phyloP scores from a whole-genome alignment of 2,888 invertebrate genomes.

The Stenolophus ochropezus region DNA sequence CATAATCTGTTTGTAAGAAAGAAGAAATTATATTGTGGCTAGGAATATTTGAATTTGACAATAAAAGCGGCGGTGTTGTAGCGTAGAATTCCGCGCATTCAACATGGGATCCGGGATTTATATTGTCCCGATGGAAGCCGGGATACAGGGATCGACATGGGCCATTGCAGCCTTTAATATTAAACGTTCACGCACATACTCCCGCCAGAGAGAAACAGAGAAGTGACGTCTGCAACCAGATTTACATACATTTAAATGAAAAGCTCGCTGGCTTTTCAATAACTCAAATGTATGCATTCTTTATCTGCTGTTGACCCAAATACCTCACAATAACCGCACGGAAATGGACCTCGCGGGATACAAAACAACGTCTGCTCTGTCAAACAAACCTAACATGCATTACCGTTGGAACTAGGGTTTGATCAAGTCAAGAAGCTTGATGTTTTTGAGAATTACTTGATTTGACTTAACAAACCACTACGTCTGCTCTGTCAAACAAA shows the following conservation, averaged over 20 bases:
- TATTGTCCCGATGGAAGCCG: slow-evolving; percentile 4
- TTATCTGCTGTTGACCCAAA: slow-evolving; percentile 50
- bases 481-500: no score
- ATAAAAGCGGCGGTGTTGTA: slow-evolving; percentile 17
- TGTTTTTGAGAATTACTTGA: no score
- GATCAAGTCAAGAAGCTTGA: no score
- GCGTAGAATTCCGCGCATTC: slow-evolving; percentile 8
- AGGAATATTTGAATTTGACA: not conserved
- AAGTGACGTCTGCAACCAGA: slow-evolving; percentile 17
- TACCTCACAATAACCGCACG: not conserved
- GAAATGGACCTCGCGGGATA: not conserved
- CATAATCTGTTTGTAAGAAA: no score
- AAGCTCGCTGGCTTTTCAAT: slow-evolving; percentile 49
- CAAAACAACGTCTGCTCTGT: no score
- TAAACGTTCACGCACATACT: slow-evolving; percentile 20
- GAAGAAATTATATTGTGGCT: no score
- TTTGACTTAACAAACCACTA: no score
- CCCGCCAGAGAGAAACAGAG: not conserved
- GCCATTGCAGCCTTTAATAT: slow-evolving; percentile 29
- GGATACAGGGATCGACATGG: not conserved
- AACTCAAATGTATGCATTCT: slow-evolving; percentile 52
- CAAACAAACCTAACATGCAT: no score
- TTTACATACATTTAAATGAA: slow-evolving; percentile 57
- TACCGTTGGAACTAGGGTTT: no score
- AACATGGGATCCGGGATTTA: slow-evolving; percentile 8